These are phyloP conservation scores for Nesogale talazaci DNA, from an alignment of 2,113 vertebrate genomes.

Conservation along the genomic window DNA sequence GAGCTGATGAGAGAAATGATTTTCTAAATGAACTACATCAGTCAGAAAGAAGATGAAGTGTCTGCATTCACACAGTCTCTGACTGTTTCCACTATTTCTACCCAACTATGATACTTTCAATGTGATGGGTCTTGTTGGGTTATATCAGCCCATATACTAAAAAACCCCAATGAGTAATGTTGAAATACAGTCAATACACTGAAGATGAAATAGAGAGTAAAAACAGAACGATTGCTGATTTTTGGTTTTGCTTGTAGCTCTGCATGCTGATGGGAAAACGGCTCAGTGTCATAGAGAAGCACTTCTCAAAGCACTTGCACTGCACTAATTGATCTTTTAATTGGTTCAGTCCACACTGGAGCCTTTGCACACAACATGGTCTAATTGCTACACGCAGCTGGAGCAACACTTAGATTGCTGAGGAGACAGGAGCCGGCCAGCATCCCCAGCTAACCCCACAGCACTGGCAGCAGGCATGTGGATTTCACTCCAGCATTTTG, in stretches of 20 bases:
- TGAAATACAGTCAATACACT: background rate
- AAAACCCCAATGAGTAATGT: background rate
- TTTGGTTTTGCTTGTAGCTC: background rate
- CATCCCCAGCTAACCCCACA: background rate
- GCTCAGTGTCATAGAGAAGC: slow-evolving; percentile 75
- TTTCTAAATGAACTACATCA: background rate
- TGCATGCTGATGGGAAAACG: slow-evolving; percentile 3
- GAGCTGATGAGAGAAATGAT: background rate
- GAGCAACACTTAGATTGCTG: slow-evolving; percentile 33
- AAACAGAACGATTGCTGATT: background rate
- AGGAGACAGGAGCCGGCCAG: background rate
- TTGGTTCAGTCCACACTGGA: slow-evolving; percentile 87
- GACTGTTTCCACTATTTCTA: background rate
- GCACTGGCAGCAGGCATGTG: rapidly evolving
- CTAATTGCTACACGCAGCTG: slow-evolving; percentile 88
- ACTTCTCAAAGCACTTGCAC: slow-evolving; percentile 76
- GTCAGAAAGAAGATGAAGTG: too few relatives aligned
- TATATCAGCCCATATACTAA: too few relatives aligned
- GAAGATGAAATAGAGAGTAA: background rate
- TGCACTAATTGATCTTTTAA: slow-evolving; percentile 89
- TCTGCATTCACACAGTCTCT: too few relatives aligned
- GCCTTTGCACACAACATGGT: slow-evolving; percentile 79
- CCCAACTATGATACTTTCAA: background rate
- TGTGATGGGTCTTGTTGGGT: background rate
- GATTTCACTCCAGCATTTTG: rapidly evolving